Base-by-base conservation (phyloP, 2,797 vertebrate species). In the Taeniopygia guttata region DNA sequence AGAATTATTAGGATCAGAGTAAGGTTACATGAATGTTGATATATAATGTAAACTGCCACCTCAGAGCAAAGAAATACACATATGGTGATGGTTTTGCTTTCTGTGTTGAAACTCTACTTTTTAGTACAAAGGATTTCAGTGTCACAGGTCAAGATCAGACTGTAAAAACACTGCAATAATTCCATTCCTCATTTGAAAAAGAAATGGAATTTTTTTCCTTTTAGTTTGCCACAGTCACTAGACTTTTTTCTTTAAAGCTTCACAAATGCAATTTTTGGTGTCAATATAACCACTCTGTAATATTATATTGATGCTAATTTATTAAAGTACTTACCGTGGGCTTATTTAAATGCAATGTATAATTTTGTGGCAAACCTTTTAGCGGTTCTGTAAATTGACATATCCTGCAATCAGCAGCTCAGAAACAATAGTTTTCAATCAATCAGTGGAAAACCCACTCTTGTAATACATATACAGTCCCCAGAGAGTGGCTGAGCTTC, bases 371-470 rank as follows among this genome's bases (percentile, higher is more conserved):
- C 68, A 91, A 97, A 96, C 96, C 95, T 97, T 97, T 96, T 96
- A 96, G 83, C 2, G 21, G 66, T 96, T 89, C 93, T 93, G 89
- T 95, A 93, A 92, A 96, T 95, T 93, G 93, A 94, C 90, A 95
- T 93, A 81, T 86, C 93, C 85, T 85, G 42, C 70, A 96, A 96
- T 96, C 77, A 96, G 89, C 75, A 76, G 90, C 85, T 96, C 76
- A 92, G 95, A 97, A 96, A 91, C 93, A 97, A 96, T 95, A 92
- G 89, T 94, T 97, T 96, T 95, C 96, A 97, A 95, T 97, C 94
- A 96, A 87, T 97, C 94, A 94, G 67, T 93, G 73, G 62, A 52
- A 51, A 69, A 67, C 22, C 2, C 26, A 51, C 67, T 84, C 48
- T 87, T 70, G 75, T 66, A 84, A 69, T 76, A 77, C 64, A 63